phyloP scores from a whole-genome alignment of 2,888 invertebrate species.

The Axea sp. region DNA sequence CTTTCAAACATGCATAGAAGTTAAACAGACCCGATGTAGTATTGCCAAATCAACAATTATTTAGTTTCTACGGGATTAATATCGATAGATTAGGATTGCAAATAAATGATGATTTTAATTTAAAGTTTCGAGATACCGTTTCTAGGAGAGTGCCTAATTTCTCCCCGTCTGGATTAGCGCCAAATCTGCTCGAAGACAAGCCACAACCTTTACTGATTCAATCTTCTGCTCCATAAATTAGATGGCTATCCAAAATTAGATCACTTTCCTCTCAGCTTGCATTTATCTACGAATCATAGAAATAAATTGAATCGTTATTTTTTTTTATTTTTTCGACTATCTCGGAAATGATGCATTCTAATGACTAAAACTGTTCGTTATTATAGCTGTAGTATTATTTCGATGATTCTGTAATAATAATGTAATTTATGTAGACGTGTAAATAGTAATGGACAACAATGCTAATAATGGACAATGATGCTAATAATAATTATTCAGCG shows the following conservation, averaged over 20 bases:
- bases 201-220: slow-evolving; percentile 59
- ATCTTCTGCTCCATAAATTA: slow-evolving; percentile 54
- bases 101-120: slow-evolving; percentile 47
- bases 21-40: slow-evolving; percentile 16
- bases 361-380: not conserved
- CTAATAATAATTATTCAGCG: no score
- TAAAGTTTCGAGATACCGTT: slow-evolving; percentile 34
- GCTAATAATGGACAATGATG: no score
- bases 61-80: slow-evolving; percentile 5
- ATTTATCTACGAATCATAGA: slow-evolving; percentile 53
- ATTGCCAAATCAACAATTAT: slow-evolving; percentile 28
- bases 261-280: slow-evolving; percentile 47
- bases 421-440: no score
- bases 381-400: no score
- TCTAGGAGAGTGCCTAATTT: slow-evolving; percentile 30
- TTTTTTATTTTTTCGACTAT: not conserved
- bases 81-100: slow-evolving; percentile 23
- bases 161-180: slow-evolving; percentile 53
- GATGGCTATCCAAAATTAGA: slow-evolving; percentile 57
- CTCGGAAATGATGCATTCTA: slow-evolving; percentile 2
- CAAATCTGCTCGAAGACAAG: slow-evolving; percentile 53
- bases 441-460: no score
- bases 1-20: not conserved
- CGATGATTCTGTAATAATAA: no score
- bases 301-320: slow-evolving; percentile 31